A percentile compares a stretch with the other conserved stretches of the same genome.
Evolutionary conservation across 2,113 vertebrate genomes (phyloP).

Genomic region (Corapipo altera): DNA sequence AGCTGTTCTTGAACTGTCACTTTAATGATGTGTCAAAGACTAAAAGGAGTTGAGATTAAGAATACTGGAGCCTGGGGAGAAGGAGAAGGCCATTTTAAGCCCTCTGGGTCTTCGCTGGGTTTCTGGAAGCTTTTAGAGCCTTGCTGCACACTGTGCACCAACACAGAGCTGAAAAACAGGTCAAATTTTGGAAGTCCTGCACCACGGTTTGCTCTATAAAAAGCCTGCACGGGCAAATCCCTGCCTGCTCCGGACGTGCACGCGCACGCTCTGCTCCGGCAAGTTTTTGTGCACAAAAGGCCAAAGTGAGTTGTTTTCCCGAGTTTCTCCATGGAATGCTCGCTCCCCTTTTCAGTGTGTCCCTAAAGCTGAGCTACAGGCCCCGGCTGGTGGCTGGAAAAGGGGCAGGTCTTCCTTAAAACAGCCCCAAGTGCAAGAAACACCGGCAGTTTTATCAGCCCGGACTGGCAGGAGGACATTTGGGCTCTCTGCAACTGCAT

Average conservation of each 20-base stretch:
- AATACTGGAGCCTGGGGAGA: conserved; percentile 63
- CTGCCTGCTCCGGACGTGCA: conserved; percentile 2
- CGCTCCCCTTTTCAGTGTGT: rapidly evolving
- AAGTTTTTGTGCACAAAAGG: background rate
- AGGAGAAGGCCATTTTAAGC: conserved; percentile 52
- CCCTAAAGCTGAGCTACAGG: background rate
- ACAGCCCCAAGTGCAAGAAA: background rate
- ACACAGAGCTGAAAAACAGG: background rate
- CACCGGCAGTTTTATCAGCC: background rate
- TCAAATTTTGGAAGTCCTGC: background rate
- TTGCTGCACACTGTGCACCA: background rate
- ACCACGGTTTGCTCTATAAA: background rate
- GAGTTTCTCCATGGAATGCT: background rate
- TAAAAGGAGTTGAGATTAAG: conserved; percentile 61
- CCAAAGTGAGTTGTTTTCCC: background rate
- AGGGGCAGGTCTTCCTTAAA: background rate
- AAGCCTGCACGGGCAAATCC: background rate
- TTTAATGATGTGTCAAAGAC: conserved; percentile 68
- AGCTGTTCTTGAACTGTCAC: conserved; percentile 65
- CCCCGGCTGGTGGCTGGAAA: background rate
- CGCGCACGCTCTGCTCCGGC: conserved; percentile 20
- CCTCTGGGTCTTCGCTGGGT: conserved; percentile 35
- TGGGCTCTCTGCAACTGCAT: conserved; percentile 50
- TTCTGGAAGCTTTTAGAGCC: conserved; percentile 51
- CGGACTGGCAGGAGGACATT: conserved; percentile 4